Base-by-base conservation (phyloP, 2,888 invertebrate species). In the Pinctada fucata region DNA sequence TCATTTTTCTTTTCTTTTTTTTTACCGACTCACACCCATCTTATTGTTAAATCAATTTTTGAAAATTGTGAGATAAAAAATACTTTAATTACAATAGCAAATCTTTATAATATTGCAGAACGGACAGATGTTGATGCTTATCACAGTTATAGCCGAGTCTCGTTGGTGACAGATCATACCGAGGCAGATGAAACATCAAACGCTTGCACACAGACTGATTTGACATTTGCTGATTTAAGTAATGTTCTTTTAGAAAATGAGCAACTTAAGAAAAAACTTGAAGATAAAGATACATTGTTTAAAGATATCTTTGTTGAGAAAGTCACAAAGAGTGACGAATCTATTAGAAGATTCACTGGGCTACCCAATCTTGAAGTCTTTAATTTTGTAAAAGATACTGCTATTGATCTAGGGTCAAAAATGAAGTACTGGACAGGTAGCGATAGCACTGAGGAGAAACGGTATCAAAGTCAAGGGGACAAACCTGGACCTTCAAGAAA, bases 401-500 rank as follows among this genome's bases (percentile, higher is more conserved):
- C 47, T 8, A 47, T 70, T 13, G 47, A 70, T 13, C 47, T 65
- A 67, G 47, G 51, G 5, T 45, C 45, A 4, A 75, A 73, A 45
- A n/a, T 73, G 13, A 73, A 73, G 48, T 73, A 73, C 64, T 73
- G 73, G 73, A 16, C 63, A 63, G 73, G 73, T 8, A n/a, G 48
- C 64, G 45, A 73, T 2, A 73, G 73, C 48, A 48, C 63, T 31
- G 48, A 47, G 16, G 48, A 73, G 13, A 73, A 73, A 48, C 73
- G 63, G 5, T 75, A 67, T n/a, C 75, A 68, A 52, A 2, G 31
- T 13, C 16, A 75, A 5, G 52, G 52, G 2, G 48, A 73, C 47
- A 73, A 73, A 64, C 80, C 80, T 31, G 77, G 79, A 5, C 79
- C 79, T 51, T 49, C 45, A 10, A 69, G 75, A 48, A 80, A 79